Evolutionary conservation across 2,888 invertebrate genomes (phyloP), one percentile per base, ranked within the genome.

Genomic region (Catocala sponsa): DNA sequence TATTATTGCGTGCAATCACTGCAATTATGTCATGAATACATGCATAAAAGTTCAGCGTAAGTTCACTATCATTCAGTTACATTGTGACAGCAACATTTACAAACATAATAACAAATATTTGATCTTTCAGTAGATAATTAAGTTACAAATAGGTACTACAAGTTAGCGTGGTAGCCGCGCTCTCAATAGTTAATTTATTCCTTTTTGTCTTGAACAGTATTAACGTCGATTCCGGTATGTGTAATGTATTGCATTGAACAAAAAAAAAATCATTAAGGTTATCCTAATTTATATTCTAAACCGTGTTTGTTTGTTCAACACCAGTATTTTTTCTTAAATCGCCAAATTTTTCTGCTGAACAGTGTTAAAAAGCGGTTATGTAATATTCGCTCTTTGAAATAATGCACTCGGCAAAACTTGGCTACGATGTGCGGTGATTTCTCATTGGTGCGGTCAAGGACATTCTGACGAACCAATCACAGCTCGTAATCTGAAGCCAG

Each of bases 51-150:
- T 72, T 63, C 55, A 63, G 32, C 46, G 33, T 56, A 60, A 65
- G 63, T 65, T 60, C 50, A 74, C 48, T 70, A 58, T 73, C 46
- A 65, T 72, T 55, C 65, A 62, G 56, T 62, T 56, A 60, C 25
- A 12, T 53, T 44, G 44, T 44, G 5, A 65, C 55, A 60, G 25
- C 25, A 1, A 25, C 32, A 49, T 0, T 35, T 12, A 10, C 44
- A 15, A 9, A 10, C 25, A 25, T 4, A n/a, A 12, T 41, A 9
- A 33, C 32, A 49, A 54, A 48, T 52, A 57, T 51, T 57, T 48
- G 11, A 0, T 48, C 1, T 47, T 25, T 11, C 43, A 72, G 35
- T 35, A 38, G 6, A 38, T 38, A 38, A 38, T 38, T 38, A 7
- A 38, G 35, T 38, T 7, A 38, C 9, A 38, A 11, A 41, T 9